Evolutionary conservation across 2,113 vertebrate species (phyloP), one percentile per base, ranked within the genome.

Genomic region (Lepisosteus oculatus): DNA sequence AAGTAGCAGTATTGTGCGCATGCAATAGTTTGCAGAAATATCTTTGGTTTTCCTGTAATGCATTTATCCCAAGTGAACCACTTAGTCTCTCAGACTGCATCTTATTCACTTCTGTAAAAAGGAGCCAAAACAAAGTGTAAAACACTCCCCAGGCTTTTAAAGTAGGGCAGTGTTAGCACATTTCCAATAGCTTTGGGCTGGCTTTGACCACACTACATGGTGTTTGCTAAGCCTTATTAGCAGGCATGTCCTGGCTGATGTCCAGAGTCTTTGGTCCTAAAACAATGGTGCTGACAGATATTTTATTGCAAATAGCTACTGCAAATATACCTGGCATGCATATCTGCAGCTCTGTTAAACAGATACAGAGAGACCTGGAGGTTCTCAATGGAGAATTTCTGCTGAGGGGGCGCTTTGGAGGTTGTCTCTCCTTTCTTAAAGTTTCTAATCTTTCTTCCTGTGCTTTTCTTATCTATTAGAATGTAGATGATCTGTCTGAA

Each of bases 321-420:
- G 42, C 62, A 41, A 65, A 65, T 29, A 65, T 65, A 65, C 62
- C 42, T 65, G 62, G 62, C 62, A 65, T 65, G 29, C 13, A 65
- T 4, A 0, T 12, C 42, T 11, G 17, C 12, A 9, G n/a, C 9
- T 65, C 29, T 65, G 9, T 29, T 9, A 42, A 65, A 0, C 3
- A 65, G 62, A 65, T n/a, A 41, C 47, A 51, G 47, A 51, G 47
- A 51, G 47, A 51, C 5, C 9, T 6, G 5, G 0, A 51, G 47
- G 9, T 51, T 51, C 9, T 51, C 47, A 51, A 9, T 9, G 5
- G 47, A 51, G 47, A 51, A 51, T 51, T 51, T 51, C 47, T 6
- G 9, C 9, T 6, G 5, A 9, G 9, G 47, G 2, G 47, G 2
- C 5, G 9, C 5, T 51, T 51, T 51, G 2, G 5, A 6, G 47